Conservation (phyloP, 53 echinoderm and acorn worm genomes). For the Echinarachnius parma region DNA sequence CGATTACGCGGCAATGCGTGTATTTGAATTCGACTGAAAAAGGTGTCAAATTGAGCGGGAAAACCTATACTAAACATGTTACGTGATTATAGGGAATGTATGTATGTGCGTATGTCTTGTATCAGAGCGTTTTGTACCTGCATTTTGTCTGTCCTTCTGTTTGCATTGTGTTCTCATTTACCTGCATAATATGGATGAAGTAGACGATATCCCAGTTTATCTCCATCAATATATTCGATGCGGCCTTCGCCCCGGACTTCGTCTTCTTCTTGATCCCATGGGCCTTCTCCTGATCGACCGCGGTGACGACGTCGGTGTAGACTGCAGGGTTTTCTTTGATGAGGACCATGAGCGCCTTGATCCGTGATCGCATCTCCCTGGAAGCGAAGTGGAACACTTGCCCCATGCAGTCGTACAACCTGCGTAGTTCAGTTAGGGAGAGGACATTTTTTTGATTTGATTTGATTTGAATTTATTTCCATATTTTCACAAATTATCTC, state of each 20-base stretch:
- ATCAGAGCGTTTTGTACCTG: too few relatives aligned
- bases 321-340: slow-evolving; percentile 16
- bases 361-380: slow-evolving; percentile 36
- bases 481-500: too few relatives aligned
- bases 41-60: too few relatives aligned
- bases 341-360: slow-evolving; percentile 12
- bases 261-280: slow-evolving; percentile 48
- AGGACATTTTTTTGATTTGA: too few relatives aligned
- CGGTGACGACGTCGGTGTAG: slow-evolving; percentile 32
- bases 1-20: too few relatives aligned
- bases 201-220: slow-evolving; percentile 37
- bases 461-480: too few relatives aligned
- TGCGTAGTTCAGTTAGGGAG: background rate
- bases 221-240: slow-evolving; percentile 28
- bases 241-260: slow-evolving; percentile 17
- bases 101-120: too few relatives aligned
- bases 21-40: too few relatives aligned
- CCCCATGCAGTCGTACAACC: slow-evolving; percentile 39
- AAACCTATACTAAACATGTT: too few relatives aligned
- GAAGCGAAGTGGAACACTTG: slow-evolving; percentile 41
- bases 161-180: too few relatives aligned
- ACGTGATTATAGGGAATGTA: too few relatives aligned
- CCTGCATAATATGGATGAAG: slow-evolving; percentile 33
- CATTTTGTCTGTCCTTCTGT: too few relatives aligned
- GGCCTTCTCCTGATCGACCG: slow-evolving; percentile 41